These are phyloP conservation scores for Mobula birostris DNA, from an alignment of 2,113 vertebrate genomes.

Conservation along the genomic window DNA sequence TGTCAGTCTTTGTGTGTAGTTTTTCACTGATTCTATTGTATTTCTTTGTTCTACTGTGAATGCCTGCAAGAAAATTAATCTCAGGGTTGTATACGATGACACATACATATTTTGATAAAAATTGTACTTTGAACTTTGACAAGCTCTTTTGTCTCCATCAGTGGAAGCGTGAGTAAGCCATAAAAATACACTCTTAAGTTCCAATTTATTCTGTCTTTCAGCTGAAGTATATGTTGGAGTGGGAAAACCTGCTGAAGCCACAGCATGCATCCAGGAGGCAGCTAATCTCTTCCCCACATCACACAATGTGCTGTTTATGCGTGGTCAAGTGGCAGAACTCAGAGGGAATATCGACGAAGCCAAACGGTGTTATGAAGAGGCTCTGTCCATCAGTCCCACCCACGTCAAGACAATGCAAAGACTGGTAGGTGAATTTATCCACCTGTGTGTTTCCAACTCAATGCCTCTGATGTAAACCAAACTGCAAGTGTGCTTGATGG, in stretches of 20 bases:
- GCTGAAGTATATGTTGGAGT: conserved; percentile 96
- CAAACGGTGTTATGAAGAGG: conserved; percentile 94
- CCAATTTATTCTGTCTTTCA: conserved; percentile 46
- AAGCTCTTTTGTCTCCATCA: neutral
- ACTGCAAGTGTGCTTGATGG: neutral
- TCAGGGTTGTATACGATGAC: too few species aligned
- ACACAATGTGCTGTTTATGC: conserved; percentile 92
- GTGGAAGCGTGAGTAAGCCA: neutral
- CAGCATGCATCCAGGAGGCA: conserved; percentile 92
- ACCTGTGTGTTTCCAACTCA: neutral
- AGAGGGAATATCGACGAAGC: conserved; percentile 84
- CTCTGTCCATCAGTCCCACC: conserved; percentile 93
- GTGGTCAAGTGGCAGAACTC: conserved; percentile 90
- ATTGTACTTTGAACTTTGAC: too few species aligned
- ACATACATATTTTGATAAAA: too few species aligned
- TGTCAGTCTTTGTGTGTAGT: too few species aligned
- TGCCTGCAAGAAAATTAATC: too few species aligned
- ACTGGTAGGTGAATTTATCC: conserved; percentile 68
- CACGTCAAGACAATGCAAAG: conserved; percentile 98
- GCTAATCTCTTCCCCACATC: conserved; percentile 92
- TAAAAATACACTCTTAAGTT: neutral
- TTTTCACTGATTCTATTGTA: too few species aligned
- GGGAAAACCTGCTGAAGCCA: conserved; percentile 86
- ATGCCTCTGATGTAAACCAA: neutral
- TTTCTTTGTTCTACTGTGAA: too few species aligned